These are phyloP conservation scores for Blera fallax DNA, from an alignment of 2,888 invertebrate species.

Conservation along the genomic window DNA sequence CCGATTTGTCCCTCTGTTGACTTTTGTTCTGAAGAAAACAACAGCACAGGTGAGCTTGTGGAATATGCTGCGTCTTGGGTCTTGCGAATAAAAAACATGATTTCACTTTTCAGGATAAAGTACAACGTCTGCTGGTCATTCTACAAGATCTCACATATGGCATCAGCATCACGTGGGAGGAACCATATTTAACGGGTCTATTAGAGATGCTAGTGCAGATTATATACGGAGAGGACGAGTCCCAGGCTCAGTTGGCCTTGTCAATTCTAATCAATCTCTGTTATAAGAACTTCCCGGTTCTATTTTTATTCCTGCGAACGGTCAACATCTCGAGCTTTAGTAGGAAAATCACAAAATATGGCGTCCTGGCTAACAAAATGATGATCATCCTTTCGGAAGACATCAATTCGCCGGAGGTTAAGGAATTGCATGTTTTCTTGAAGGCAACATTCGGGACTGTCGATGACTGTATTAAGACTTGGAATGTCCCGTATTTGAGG, in stretches of 20 bases:
- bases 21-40: slow-evolving; percentile 76
- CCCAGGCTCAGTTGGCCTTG: slow-evolving; percentile 82
- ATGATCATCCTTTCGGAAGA: slow-evolving; percentile 80
- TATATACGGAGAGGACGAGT: slow-evolving; percentile 82
- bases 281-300: slow-evolving; percentile 89
- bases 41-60: slow-evolving; percentile 69
- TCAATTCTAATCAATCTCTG: slow-evolving; percentile 90
- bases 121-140: slow-evolving; percentile 76
- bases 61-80: not conserved
- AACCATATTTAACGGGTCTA: slow-evolving; percentile 87
- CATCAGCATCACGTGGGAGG: slow-evolving; percentile 90
- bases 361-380: slow-evolving; percentile 80
- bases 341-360: slow-evolving; percentile 78
- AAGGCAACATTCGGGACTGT: slow-evolving; percentile 78
- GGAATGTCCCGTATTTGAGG: slow-evolving; percentile 79
- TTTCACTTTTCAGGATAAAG: slow-evolving; percentile 77
- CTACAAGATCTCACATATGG: slow-evolving; percentile 89
- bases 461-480: slow-evolving; percentile 77
- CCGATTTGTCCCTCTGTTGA: slow-evolving; percentile 79
- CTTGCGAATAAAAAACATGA: too few relatives aligned
- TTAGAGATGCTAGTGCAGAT: slow-evolving; percentile 87
- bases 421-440: slow-evolving; percentile 78
- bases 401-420: slow-evolving; percentile 77
- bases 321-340: slow-evolving; percentile 83
- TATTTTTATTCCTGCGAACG: slow-evolving; percentile 87